Base-by-base conservation (phyloP, 2,113 vertebrate species). In the Spermophilus dauricus region DNA sequence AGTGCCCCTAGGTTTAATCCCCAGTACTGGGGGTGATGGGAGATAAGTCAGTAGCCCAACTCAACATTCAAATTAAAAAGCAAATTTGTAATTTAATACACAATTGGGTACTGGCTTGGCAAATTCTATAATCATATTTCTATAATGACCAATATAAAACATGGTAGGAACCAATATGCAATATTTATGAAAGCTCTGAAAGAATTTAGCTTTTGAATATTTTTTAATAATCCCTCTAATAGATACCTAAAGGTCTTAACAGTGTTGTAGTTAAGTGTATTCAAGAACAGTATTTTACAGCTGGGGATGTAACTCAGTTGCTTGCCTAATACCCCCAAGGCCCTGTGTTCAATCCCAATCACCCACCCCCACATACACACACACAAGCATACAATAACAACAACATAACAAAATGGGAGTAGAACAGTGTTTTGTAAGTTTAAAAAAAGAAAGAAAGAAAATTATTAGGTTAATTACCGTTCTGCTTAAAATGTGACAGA, bases 121-220 rank as follows among this genome's bases (percentile, higher is more conserved):
- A 72, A 94, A 75, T n/a, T 92, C 53, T 78, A 82, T 1, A 56
- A 51, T 63, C 88, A 82, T 30, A 61, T 73, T 84, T 96, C 69
- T 90, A 8, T 42, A 91, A 75, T 5, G 51, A 32, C 61, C 51
- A 69, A 83, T 20, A 18, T 39, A 34, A 3, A 70, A 2, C 14
- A 56, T 51, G 5, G 11, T 32, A 93, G 14, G 18, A 97, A 92
- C 26, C 28, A 92, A 95, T 34, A 72, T 70, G 28, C 12, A 63
- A 51, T 10, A 69, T 1, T 48, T 16, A 20, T 20, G 11, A 37
- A 51, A 56, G 77, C 42, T 86, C 34, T 39, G 22, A 89, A 32
- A 22, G 22, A 70, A 81, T 13, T 75, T 28, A 85, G 63, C 56
- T 78, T 95, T 51, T 69, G 12, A 93, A 5, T 20, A 32, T 53